Evolutionary conservation across 2,888 invertebrate species (phyloP).

Genomic region (Drosophila nigricruria): DNA sequence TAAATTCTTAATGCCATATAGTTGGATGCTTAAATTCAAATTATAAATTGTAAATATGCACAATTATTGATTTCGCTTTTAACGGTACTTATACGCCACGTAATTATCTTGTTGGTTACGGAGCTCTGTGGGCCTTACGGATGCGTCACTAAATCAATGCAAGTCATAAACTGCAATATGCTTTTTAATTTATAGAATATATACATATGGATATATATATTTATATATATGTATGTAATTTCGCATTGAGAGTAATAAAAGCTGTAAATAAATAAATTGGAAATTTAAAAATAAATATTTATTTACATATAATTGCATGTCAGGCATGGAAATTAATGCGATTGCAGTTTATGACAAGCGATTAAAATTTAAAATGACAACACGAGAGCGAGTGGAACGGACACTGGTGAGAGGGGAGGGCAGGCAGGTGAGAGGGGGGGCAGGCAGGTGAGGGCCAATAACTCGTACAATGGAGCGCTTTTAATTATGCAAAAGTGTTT

Average conservation of each 20-base stretch:
- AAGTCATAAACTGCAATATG: slow-evolving; percentile 58
- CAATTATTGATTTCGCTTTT: slow-evolving; percentile 24
- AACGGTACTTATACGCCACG: neutral
- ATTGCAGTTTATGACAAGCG: slow-evolving; percentile 80
- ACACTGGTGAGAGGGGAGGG: neutral
- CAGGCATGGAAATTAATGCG: slow-evolving; percentile 70
- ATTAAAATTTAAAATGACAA: slow-evolving; percentile 67
- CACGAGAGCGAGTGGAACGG: slow-evolving; percentile 20
- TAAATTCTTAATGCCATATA: slow-evolving; percentile 1
- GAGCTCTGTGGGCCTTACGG: neutral
- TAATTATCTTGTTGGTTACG: neutral
- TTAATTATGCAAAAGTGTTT: slow-evolving; percentile 60
- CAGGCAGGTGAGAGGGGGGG: neutral
- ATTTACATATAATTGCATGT: slow-evolving; percentile 74
- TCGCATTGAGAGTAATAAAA: slow-evolving; percentile 29
- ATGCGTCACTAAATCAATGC: slow-evolving; percentile 55
- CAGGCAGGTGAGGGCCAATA: slow-evolving; percentile 14
- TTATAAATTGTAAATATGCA: neutral
- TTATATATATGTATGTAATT: slow-evolving; percentile 10
- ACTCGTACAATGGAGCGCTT: slow-evolving; percentile 25
- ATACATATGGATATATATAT: neutral
- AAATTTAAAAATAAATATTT: slow-evolving; percentile 75
- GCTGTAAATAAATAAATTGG: slow-evolving; percentile 64
- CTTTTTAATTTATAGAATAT: slow-evolving; percentile 40
- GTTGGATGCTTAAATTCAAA: neutral